phyloP scores from a whole-genome alignment of 2,797 vertebrate species.

The Limnodromus scolopaceus region DNA sequence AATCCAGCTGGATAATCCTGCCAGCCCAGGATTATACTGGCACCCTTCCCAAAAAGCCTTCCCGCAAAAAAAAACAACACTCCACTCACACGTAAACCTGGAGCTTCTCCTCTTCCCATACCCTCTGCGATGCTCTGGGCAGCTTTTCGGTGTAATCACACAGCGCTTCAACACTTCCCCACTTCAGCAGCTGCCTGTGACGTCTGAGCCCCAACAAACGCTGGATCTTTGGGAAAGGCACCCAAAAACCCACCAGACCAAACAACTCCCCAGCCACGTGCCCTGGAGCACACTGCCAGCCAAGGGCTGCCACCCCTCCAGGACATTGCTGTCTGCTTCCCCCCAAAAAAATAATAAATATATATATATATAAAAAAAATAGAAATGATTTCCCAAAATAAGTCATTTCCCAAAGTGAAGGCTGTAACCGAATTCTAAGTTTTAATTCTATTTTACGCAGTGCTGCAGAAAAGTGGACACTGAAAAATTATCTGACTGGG shows the following conservation, averaged over 20 bases:
- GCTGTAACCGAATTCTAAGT: slow-evolving; percentile 4
- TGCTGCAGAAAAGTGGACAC: slow-evolving; percentile 55
- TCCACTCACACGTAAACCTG: neutral
- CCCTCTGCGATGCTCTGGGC: neutral
- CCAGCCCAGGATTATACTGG: neutral
- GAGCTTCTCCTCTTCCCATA: neutral
- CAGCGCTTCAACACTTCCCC: no score
- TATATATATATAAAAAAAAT: no score
- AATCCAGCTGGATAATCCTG: neutral
- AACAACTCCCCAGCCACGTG: fast-evolving
- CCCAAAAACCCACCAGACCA: neutral
- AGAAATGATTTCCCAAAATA: neutral
- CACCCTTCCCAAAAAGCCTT: neutral
- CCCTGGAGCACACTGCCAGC: neutral
- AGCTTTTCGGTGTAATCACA: neutral
- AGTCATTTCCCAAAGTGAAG: neutral
- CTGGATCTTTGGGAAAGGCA: fast-evolving
- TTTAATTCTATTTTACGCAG: slow-evolving; percentile 49
- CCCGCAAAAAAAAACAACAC: neutral
- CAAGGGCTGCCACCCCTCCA: neutral
- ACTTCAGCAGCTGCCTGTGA: neutral
- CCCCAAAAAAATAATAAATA: neutral
- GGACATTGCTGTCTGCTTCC: neutral
- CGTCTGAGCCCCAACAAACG: neutral
- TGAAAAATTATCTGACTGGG: slow-evolving; percentile 69